Conservation (phyloP, 1,140 invertebrate genomes). For the Gerris buenoi region DNA sequence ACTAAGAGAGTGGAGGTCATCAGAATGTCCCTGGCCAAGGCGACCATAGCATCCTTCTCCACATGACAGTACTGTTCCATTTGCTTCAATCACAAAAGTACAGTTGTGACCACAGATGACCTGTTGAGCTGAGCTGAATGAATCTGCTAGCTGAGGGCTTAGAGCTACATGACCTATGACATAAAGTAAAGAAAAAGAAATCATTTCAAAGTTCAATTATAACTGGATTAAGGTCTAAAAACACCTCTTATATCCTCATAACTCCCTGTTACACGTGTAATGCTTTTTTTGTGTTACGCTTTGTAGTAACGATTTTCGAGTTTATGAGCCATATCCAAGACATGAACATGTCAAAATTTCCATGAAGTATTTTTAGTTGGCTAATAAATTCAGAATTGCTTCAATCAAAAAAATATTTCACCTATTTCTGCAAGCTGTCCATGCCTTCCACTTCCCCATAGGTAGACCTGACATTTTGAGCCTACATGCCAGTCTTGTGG, state of each 20-base stretch:
- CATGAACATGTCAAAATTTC: too few species aligned
- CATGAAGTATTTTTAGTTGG: too few species aligned
- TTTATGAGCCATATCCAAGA: too few species aligned
- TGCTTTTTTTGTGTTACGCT: too few species aligned
- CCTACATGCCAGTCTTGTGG: constrained; percentile 53
- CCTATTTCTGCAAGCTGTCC: constrained; percentile 46
- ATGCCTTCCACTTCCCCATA: constrained; percentile 48
- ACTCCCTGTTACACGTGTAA: too few species aligned
- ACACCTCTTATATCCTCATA: too few species aligned
- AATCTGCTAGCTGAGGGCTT: constrained; percentile 31
- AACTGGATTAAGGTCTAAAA: too few species aligned
- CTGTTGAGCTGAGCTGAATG: constrained; percentile 37
- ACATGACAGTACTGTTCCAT: constrained; percentile 40
- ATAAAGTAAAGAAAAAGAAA: too few species aligned
- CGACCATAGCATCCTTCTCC: constrained; percentile 43
- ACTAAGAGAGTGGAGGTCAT: constrained; percentile 41
- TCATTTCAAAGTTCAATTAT: too few species aligned
- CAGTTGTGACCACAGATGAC: constrained; percentile 48
- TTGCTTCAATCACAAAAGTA: constrained; percentile 42
- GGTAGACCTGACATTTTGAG: constrained; percentile 42
- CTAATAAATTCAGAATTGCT: too few species aligned
- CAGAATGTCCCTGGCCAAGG: constrained; percentile 42
- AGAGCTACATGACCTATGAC: constrained; percentile 27
- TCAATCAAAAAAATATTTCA: too few species aligned
- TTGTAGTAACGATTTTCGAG: too few species aligned